These are phyloP conservation scores for Cecropterus lyciades DNA, from an alignment of 1,140 invertebrate genomes.

Conservation along the genomic window DNA sequence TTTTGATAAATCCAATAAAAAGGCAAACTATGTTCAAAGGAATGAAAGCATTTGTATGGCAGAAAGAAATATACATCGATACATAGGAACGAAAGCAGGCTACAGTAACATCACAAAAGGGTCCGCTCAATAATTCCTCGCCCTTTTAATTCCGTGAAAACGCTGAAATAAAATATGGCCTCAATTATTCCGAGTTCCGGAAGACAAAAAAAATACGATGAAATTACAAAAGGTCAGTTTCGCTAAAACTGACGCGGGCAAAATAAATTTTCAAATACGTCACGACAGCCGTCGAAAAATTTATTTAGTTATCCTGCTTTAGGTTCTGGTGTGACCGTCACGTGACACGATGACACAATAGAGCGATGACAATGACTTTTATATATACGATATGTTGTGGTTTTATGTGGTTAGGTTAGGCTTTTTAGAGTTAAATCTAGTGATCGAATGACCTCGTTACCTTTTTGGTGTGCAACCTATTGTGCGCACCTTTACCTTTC, in stretches of 20 bases:
- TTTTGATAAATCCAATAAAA: conserved; percentile 34
- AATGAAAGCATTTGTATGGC: conserved; percentile 29
- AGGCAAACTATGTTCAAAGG: conserved; percentile 33
- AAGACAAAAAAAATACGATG: conserved; percentile 41
- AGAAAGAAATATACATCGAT: conserved; percentile 29
- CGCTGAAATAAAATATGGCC: conserved; percentile 49
- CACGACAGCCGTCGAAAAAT: conserved; percentile 12
- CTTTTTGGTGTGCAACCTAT: too few species aligned
- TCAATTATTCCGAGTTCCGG: conserved; percentile 41
- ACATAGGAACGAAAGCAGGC: conserved; percentile 15
- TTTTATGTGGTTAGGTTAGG: too few species aligned
- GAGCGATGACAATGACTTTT: too few species aligned
- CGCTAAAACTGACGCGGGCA: conserved; percentile 25
- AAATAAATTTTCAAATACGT: conserved; percentile 42
- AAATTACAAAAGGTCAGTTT: conserved; percentile 50
- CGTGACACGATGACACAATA: too few species aligned
- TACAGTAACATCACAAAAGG: conserved; percentile 33
- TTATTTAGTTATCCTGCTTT: conserved; percentile 13
- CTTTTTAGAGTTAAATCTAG: too few species aligned
- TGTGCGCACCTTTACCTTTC: too few species aligned
- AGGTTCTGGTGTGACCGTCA: neutral
- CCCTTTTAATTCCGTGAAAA: conserved; percentile 43
- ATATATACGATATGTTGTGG: too few species aligned
- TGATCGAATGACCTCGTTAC: too few species aligned
- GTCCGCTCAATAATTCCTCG: conserved; percentile 32